A percentile compares a stretch with the other conserved stretches of the same genome.
Conservation (phyloP, 2,888 invertebrate genomes). For the Xylota sylvarum region DNA sequence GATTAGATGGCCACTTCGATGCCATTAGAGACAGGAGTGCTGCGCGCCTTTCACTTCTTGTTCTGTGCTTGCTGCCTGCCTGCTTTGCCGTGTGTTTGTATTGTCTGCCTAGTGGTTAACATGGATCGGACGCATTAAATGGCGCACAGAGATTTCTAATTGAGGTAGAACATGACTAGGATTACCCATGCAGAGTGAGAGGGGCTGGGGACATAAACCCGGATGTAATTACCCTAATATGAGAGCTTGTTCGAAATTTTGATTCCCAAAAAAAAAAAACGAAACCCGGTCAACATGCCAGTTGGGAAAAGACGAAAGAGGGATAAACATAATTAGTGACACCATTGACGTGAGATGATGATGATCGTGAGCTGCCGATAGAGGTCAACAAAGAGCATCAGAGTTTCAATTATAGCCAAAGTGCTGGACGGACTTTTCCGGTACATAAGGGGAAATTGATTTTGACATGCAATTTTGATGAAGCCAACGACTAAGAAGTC, state of each 20-base stretch:
- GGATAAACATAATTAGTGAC: slow-evolving; percentile 36
- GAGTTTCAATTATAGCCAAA: slow-evolving; percentile 33
- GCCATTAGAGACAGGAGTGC: slow-evolving; percentile 26
- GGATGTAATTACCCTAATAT: slow-evolving; percentile 70
- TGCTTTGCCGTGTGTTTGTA: slow-evolving; percentile 42
- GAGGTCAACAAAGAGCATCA: slow-evolving; percentile 24
- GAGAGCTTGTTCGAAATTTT: slow-evolving; percentile 41
- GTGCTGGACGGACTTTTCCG: slow-evolving; percentile 7
- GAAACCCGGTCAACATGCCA: too few species aligned
- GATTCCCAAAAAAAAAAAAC: slow-evolving; percentile 17
- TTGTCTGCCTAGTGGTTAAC: slow-evolving; percentile 54
- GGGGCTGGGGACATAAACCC: slow-evolving; percentile 25
- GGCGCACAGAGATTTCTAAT: slow-evolving; percentile 53
- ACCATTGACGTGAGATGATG: slow-evolving; percentile 56
- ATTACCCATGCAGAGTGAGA: slow-evolving; percentile 12
- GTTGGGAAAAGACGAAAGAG: background rate
- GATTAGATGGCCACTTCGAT: slow-evolving; percentile 46
- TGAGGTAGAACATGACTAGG: slow-evolving; percentile 46
- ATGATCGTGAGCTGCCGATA: slow-evolving; percentile 13
- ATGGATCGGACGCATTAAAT: slow-evolving; percentile 47
- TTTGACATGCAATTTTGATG: slow-evolving; percentile 35
- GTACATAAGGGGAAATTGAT: slow-evolving; percentile 7
- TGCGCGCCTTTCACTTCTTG: slow-evolving; percentile 53
- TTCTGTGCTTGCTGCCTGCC: background rate
- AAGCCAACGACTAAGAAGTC: background rate